Evolutionary conservation across 1,140 invertebrate genomes (phyloP).

Genomic region (Sycophila sp.): DNA sequence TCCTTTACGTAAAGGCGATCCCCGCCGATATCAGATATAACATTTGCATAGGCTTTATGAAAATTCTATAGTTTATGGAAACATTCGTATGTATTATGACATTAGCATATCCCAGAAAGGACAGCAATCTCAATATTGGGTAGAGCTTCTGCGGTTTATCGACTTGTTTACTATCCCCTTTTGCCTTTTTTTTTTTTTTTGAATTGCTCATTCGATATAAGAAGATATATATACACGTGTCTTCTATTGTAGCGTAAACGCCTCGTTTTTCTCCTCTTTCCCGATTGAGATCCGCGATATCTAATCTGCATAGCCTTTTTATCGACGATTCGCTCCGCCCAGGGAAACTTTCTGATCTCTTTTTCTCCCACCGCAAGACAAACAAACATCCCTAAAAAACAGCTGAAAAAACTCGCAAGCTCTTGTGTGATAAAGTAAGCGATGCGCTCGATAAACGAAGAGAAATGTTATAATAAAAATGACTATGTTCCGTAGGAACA

Average conservation of each 20-base stretch:
- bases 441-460: no score
- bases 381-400: background rate
- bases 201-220: conserved; percentile 42
- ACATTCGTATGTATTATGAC: conserved; percentile 67
- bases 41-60: conserved; percentile 68
- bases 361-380: background rate
- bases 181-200: conserved; percentile 43
- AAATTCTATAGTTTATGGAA: conserved; percentile 68
- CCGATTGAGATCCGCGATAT: conserved; percentile 38
- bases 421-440: background rate
- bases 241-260: conserved; percentile 49
- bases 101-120: conserved; percentile 67
- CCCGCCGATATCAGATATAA: conserved; percentile 59
- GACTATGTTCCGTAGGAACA: no score
- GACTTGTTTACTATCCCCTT: conserved; percentile 62
- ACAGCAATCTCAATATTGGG: conserved; percentile 68
- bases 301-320: conserved; percentile 50
- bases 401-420: background rate
- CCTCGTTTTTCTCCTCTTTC: conserved; percentile 47
- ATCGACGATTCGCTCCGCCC: conserved; percentile 33
- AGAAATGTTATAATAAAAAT: no score
- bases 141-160: conserved; percentile 58
- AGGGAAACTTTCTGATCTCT: conserved; percentile 13
- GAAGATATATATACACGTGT: conserved; percentile 48
- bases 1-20: conserved; percentile 35